Conservation (phyloP, 2,888 invertebrate species). For the Andrena marginata region DNA sequence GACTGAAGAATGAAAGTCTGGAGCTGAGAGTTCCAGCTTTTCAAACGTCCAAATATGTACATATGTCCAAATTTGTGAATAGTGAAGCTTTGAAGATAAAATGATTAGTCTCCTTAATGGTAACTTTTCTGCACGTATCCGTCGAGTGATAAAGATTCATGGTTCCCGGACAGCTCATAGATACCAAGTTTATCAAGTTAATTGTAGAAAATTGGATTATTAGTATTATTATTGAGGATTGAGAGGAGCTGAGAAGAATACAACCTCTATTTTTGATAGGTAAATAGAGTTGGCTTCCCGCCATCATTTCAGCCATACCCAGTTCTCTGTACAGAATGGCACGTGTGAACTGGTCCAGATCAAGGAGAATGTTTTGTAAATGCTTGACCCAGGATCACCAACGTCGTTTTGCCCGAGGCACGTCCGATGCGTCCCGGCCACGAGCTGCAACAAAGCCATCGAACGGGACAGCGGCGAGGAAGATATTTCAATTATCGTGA, state of each 20-base stretch:
- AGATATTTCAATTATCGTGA: conserved; percentile 82
- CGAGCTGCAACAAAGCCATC: conserved; percentile 77
- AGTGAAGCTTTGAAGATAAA: not conserved
- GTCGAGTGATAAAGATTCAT: not conserved
- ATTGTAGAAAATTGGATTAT: not conserved
- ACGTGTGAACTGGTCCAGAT: not conserved
- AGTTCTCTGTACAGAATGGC: not conserved
- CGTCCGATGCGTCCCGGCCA: conserved; percentile 76
- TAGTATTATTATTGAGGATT: too few species aligned
- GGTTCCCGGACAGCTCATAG: not conserved
- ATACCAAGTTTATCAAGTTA: not conserved
- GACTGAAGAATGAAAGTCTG: not conserved
- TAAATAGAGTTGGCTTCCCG: not conserved
- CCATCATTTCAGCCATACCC: not conserved
- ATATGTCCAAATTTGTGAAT: not conserved
- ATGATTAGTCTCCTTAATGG: not conserved
- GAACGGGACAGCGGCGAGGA: conserved; percentile 73
- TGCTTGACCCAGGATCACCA: conserved; percentile 79
- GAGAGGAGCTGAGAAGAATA: not conserved
- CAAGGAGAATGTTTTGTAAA: conserved; percentile 70
- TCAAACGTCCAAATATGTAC: not conserved
- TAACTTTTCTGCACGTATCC: not conserved
- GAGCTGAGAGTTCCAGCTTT: not conserved
- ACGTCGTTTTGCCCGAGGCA: conserved; percentile 81
- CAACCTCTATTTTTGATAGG: not conserved